Conservation (phyloP, 30 jellyfish, hydroid and myxozoan species). For the Mastigias papua region DNA sequence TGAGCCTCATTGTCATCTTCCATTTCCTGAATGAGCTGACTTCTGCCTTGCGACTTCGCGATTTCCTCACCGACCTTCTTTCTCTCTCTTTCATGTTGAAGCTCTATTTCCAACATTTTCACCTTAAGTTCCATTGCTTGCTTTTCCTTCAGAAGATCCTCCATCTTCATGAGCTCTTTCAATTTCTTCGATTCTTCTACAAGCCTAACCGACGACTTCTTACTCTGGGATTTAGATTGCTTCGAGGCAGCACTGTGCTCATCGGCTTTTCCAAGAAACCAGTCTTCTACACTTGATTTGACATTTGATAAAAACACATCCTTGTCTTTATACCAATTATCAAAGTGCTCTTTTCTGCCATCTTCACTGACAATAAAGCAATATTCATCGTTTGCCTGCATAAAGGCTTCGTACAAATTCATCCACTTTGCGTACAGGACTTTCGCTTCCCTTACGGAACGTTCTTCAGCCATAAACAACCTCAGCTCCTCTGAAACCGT, state of each 20-base stretch:
- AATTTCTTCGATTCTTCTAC: conserved; percentile 34
- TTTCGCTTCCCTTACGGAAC: too few relatives aligned
- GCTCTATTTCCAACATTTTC: conserved; percentile 41
- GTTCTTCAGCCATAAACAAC: too few relatives aligned
- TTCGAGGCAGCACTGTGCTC: conserved; percentile 42
- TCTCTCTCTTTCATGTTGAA: conserved; percentile 61
- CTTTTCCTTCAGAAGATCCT: conserved; percentile 24
- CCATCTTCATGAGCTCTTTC: conserved; percentile 51
- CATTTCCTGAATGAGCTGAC: conserved; percentile 61
- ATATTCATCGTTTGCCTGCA: conserved; percentile 53
- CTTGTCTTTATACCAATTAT: conserved; percentile 36
- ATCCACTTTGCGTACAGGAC: too few relatives aligned
- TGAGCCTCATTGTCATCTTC: conserved; percentile 63
- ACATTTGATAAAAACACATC: conserved; percentile 15
- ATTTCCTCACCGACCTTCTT: conserved; percentile 23
- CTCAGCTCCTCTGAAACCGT: too few relatives aligned
- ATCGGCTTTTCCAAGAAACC: conserved; percentile 33
- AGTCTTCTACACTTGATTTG: conserved; percentile 53
- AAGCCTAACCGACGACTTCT: conserved; percentile 32
- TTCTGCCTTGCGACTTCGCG: conserved; percentile 26
- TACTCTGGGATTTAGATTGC: conserved; percentile 32
- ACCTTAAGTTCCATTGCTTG: conserved; percentile 34
- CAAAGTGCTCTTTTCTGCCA: conserved; percentile 43
- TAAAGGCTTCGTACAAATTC: conserved; percentile 29
- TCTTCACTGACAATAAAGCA: conserved; percentile 34